Conservation (phyloP, 2,888 invertebrate species). For the Amphimallon solstitiale region DNA sequence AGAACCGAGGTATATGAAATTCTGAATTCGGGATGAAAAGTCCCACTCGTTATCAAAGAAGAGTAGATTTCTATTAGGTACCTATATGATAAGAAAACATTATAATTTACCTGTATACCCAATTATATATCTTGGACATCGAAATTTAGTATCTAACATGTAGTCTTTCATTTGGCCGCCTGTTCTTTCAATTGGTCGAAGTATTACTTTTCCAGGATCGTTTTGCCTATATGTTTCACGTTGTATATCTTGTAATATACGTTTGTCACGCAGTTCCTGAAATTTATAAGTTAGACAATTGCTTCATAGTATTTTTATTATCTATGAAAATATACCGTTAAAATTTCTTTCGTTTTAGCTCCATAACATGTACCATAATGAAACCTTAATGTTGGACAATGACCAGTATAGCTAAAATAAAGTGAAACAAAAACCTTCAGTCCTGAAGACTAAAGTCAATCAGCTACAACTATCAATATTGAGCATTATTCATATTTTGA, state of each 20-base stretch:
- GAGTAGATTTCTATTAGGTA: no score
- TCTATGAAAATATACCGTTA: slow-evolving; percentile 63
- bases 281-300: slow-evolving; percentile 3
- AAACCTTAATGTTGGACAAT: slow-evolving; percentile 77
- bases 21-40: no score
- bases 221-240: slow-evolving; percentile 68
- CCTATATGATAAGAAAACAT: no score
- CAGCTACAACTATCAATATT: no score
- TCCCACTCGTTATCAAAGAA: no score
- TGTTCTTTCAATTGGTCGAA: slow-evolving; percentile 54
- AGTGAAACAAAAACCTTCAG: no score
- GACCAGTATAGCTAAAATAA: slow-evolving; percentile 74
- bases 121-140: slow-evolving; percentile 69
- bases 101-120: slow-evolving; percentile 72
- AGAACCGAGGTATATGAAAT: no score
- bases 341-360: slow-evolving; percentile 74
- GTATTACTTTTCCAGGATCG: slow-evolving; percentile 62
- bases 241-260: slow-evolving; percentile 63
- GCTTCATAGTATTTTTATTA: background rate
- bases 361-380: slow-evolving; percentile 78
- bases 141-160: slow-evolving; percentile 62
- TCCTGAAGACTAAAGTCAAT: no score
- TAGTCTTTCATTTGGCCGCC: slow-evolving; percentile 62
- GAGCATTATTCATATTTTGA: no score
- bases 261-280: slow-evolving; percentile 63